Evolutionary conservation across 2,888 invertebrate species (phyloP).

Genomic region (Stegophylla sp.): DNA sequence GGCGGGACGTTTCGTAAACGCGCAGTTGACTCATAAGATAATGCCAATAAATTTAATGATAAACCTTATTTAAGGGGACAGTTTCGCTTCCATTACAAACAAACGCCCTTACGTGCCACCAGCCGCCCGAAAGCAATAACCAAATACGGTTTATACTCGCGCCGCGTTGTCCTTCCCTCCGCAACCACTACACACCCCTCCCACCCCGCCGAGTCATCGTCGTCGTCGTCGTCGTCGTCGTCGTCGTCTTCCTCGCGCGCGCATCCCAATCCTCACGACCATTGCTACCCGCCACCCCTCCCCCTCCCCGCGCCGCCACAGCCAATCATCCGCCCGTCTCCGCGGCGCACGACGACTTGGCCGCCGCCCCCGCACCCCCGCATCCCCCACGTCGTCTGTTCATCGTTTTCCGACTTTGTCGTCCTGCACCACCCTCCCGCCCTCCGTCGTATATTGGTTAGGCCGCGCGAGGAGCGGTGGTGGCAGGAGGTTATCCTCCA

Average conservation of each 20-base stretch:
- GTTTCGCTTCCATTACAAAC: conserved; percentile 59
- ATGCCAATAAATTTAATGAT: conserved; percentile 59
- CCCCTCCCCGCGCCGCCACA: background rate
- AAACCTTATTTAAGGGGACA: conserved; percentile 59
- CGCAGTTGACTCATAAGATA: conserved; percentile 59
- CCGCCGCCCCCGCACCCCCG: background rate
- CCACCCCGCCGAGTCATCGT: background rate
- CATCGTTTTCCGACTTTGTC: conserved; percentile 54
- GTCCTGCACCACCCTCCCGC: background rate
- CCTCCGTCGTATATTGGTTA: background rate
- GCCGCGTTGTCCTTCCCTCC: conserved; percentile 11
- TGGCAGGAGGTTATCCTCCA: conserved; percentile 44
- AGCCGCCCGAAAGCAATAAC: conserved; percentile 59
- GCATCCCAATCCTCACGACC: background rate
- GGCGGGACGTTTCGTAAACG: conserved; percentile 58
- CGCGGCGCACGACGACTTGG: background rate
- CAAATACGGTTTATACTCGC: conserved; percentile 58
- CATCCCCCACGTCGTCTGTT: conserved; percentile 21
- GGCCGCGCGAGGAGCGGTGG: background rate
- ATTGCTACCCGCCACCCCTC: too few relatives aligned
- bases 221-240: background rate
- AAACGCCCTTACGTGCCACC: conserved; percentile 59
- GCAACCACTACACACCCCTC: too few relatives aligned
- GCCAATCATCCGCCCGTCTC: conserved; percentile 3
- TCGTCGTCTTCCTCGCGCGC: background rate